Evolutionary conservation across 2,113 vertebrate species (phyloP).

Genomic region (Calidris pygmaea): DNA sequence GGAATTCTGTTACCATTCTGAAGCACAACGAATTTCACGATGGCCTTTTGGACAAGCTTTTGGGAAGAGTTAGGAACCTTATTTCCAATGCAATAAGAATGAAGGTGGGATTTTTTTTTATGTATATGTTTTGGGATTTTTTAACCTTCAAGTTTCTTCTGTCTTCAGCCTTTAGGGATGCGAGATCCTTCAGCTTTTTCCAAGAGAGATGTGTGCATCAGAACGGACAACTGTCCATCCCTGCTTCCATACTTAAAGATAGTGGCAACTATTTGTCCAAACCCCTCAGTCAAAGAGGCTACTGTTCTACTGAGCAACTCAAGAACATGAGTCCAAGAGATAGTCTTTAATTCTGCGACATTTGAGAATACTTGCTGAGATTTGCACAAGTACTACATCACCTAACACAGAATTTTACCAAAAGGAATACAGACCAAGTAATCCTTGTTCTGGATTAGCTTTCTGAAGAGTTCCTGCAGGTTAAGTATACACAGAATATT

Average conservation of each 20-base stretch:
- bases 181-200: not conserved
- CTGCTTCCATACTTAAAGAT: not conserved
- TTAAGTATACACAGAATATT: not conserved
- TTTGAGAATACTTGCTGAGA: not conserved
- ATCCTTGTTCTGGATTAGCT: not conserved
- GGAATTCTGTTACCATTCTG: not conserved
- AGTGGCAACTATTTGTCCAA: not conserved
- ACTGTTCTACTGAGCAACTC: not conserved
- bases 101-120: not conserved
- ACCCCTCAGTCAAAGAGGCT: not conserved
- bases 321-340: not conserved
- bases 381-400: not conserved
- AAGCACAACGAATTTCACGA: not conserved
- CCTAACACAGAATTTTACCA: not conserved
- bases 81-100: not conserved
- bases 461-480: not conserved
- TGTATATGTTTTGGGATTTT: not conserved
- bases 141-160: not conserved
- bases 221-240: fast-evolving
- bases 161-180: not conserved
- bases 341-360: not conserved
- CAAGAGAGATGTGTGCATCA: not conserved
- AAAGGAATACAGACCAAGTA: not conserved
- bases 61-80: not conserved
- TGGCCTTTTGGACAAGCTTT: not conserved